phyloP scores from a whole-genome alignment of 2,888 invertebrate species.

The Caenorhabditis virilis region DNA sequence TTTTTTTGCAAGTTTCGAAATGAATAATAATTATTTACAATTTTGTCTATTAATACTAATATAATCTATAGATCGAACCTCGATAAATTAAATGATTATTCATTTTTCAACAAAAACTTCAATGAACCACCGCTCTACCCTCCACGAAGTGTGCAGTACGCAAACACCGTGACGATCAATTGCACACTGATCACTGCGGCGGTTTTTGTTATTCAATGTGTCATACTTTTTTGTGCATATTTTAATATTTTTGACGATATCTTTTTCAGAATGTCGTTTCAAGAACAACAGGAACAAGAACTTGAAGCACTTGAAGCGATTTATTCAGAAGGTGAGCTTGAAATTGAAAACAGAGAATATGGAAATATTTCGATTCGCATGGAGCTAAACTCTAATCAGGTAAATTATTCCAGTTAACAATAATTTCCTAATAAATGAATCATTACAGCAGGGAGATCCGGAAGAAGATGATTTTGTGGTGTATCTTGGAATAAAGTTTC shows the following conservation, averaged over 20 bases:
- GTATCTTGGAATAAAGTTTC: conserved; percentile 38
- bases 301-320: conserved; percentile 51
- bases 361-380: conserved; percentile 41
- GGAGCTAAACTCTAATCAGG: conserved; percentile 43
- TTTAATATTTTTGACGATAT: not conserved
- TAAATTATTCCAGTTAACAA: conserved; percentile 5
- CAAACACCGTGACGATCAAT: conserved; percentile 14
- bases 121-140: no score
- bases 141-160: conserved; percentile 12
- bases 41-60: no score
- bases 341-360: conserved; percentile 30
- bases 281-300: conserved; percentile 53
- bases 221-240: not conserved
- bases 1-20: no score
- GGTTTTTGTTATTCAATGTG: conserved; percentile 1
- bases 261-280: conserved; percentile 17
- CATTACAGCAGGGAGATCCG: conserved; percentile 32
- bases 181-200: conserved; percentile 7
- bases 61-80: no score
- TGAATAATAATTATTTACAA: no score
- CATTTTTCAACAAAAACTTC: no score
- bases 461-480: conserved; percentile 40
- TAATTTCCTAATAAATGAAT: not conserved
- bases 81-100: no score
- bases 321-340: conserved; percentile 47